Base-by-base conservation (phyloP, 2,888 invertebrate species). In the Rambutsinella grinnellia region DNA sequence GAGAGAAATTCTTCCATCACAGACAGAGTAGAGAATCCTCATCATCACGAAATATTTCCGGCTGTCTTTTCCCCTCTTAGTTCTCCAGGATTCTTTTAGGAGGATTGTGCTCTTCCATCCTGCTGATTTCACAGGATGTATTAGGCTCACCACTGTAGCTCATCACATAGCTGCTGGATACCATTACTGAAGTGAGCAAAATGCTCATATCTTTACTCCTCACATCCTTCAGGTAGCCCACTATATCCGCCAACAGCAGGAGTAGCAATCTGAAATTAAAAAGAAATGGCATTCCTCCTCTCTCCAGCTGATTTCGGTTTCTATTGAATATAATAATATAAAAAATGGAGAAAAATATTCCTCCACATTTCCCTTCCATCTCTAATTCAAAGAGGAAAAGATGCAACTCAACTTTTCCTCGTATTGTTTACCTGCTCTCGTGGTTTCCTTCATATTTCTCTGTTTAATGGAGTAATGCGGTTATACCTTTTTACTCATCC, bases 71-170 rank as follows among this genome's bases (percentile, higher is more conserved):
- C 36, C 36, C 36, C 36, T 36, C 13, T 36, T 36, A 8, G 5
- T 13, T 36, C 36, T 36, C 36, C n/a, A n/a, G n/a, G n/a, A n/a
- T n/a, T 36, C 36, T 36, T 36, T 36, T n/a, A 36, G 6, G 36
- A 36, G 36, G 36, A 36, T 36, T 54, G 54, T 21, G 54, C 8
- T 8, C 21, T 54, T 54, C 21, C 21, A 21, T 54, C 54, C 17
- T 23, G 54, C 54, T 54, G 54, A 23, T 54, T 54, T 21, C 54
- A 54, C 54, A 54, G 54, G 54, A 54, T 54, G 21, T 54, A 54
- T 19, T 54, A 54, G 54, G 15, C 49, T 49, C 49, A 17, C 36
- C 36, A 13, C 36, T 36, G 36, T 13, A 36, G 6, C 36, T 36
- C 36, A 36, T 36, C 36, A 36, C 36, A 36, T 36, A 36, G 36